These are phyloP conservation scores for Molorchus minor DNA, from an alignment of 2,888 invertebrate species.

Conservation along the genomic window DNA sequence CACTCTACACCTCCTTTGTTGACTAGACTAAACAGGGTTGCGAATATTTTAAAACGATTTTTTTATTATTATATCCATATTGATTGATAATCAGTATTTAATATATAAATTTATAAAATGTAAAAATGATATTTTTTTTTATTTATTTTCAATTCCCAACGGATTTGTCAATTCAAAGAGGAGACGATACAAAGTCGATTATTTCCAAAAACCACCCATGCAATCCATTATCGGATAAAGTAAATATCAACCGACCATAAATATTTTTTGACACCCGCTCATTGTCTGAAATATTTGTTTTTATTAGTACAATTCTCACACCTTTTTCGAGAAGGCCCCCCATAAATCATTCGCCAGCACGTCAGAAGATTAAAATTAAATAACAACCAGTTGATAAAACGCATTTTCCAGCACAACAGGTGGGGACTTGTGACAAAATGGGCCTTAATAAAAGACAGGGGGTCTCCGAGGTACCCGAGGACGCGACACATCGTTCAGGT, in stretches of 20 bases:
- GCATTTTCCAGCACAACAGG: slow-evolving; percentile 49
- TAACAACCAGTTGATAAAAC: slow-evolving; percentile 42
- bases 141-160: no score
- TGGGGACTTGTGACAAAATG: slow-evolving; percentile 47
- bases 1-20: no score
- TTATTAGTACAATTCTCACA: slow-evolving; percentile 34
- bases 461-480: slow-evolving; percentile 34
- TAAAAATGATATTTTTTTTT: no score
- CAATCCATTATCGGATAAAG: not conserved
- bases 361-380: slow-evolving; percentile 49
- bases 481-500: slow-evolving; percentile 36
- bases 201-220: no score
- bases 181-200: no score
- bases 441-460: slow-evolving; percentile 22
- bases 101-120: no score
- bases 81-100: no score
- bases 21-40: no score
- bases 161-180: no score
- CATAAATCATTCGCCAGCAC: slow-evolving; percentile 47
- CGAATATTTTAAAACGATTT: no score
- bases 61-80: no score
- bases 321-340: slow-evolving; percentile 35
- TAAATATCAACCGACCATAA: slow-evolving; percentile 1
- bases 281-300: slow-evolving; percentile 8
- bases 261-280: slow-evolving; percentile 10